Conservation (phyloP, 2,888 invertebrate genomes). For the Hyppa rectilinea region DNA sequence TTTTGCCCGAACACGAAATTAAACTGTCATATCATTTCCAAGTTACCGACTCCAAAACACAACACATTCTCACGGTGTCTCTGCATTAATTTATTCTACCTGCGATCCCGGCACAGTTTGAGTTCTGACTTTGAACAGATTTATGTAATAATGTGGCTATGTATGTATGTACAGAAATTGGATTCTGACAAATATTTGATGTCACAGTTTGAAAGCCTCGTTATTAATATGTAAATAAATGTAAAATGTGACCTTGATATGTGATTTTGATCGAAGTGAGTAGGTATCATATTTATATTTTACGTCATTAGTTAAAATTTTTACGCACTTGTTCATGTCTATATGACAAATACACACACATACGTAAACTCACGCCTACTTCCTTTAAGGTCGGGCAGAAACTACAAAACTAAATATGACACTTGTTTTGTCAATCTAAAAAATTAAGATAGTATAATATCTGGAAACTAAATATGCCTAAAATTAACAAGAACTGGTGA, state of each 20-base stretch:
- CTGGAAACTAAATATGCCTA: no score
- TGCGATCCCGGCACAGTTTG: slow-evolving; percentile 21
- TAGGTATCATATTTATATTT: no score
- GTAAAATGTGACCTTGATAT: background rate
- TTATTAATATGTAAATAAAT: background rate
- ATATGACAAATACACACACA: no score
- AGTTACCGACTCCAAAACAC: slow-evolving; percentile 26
- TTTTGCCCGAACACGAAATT: background rate
- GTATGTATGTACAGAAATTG: background rate
- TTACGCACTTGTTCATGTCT: no score
- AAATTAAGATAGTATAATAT: no score
- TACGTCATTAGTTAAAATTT: no score
- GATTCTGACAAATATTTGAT: slow-evolving; percentile 24
- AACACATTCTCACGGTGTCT: background rate
- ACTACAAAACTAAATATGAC: no score
- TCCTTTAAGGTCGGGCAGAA: no score
- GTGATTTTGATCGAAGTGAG: background rate
- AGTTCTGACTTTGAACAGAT: slow-evolving; percentile 35
- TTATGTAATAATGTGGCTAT: slow-evolving; percentile 16
- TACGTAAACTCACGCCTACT: no score
- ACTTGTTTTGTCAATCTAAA: no score
- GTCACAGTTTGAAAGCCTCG: slow-evolving; percentile 1
- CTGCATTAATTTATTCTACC: slow-evolving; percentile 26
- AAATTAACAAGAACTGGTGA: no score
- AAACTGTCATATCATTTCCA: slow-evolving; percentile 7